Percentiles rank a stretch among this genome's conserved stretches.
Evolutionary conservation across 1,140 invertebrate genomes (phyloP).

Genomic region (Caerostris darwini): DNA sequence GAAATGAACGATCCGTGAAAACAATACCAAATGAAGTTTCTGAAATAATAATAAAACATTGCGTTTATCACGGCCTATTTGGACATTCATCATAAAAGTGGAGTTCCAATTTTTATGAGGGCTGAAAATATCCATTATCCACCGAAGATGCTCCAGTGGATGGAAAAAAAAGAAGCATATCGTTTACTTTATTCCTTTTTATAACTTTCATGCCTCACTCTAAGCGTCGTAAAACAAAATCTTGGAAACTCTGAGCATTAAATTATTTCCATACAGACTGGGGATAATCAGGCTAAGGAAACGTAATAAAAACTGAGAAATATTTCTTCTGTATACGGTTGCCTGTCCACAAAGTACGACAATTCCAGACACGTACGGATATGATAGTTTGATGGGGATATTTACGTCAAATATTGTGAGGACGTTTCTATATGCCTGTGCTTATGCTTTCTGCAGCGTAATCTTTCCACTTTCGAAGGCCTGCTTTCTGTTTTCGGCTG

Average conservation of each 20-base stretch:
- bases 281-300: background rate
- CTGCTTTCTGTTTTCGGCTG: background rate
- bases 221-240: conserved; percentile 40
- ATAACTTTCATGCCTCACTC: conserved; percentile 27
- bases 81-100: background rate
- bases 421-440: conserved; percentile 2
- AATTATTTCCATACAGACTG: background rate
- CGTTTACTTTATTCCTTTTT: conserved; percentile 40
- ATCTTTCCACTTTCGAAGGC: background rate
- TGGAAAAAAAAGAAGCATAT: background rate
- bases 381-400: conserved; percentile 39
- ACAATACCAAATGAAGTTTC: conserved; percentile 10
- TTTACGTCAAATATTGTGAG: conserved; percentile 10
- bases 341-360: background rate
- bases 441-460: conserved; percentile 7
- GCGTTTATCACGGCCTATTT: conserved; percentile 15
- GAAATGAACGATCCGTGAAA: background rate
- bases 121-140: conserved; percentile 9
- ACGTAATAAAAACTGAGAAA: background rate
- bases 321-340: conserved; percentile 2
- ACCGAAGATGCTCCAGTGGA: background rate
- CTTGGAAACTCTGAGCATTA: conserved; percentile 30
- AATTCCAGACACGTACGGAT: background rate
- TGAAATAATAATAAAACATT: background rate
- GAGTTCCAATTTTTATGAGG: conserved; percentile 7